A percentile compares a stretch with the other conserved stretches of the same genome.
These are phyloP conservation scores for Caiman crocodilus DNA, from an alignment of 2,797 vertebrate genomes.

Conservation along the genomic window DNA sequence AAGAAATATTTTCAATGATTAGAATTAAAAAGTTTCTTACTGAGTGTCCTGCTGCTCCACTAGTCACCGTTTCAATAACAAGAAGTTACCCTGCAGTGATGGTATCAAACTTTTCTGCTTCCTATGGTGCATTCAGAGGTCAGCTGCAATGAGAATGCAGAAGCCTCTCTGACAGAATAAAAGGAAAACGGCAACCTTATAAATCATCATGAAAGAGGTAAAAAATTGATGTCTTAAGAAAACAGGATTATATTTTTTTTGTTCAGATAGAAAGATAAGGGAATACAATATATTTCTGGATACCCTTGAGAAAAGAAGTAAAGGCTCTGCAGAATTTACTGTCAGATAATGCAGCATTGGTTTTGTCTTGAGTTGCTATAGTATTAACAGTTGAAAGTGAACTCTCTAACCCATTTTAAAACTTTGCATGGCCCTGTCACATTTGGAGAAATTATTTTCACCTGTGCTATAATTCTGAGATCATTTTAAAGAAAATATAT, in stretches of 20 bases:
- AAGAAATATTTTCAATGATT: conserved; percentile 20
- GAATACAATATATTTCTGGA: conserved; percentile 34
- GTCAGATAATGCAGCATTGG: neutral
- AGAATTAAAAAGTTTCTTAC: conserved; percentile 41
- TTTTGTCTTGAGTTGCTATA: neutral
- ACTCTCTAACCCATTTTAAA: neutral
- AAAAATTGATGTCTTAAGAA: conserved; percentile 44
- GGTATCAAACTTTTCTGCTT: conserved; percentile 55
- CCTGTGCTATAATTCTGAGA: neutral
- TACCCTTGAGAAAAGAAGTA: conserved; percentile 16
- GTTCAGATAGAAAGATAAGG: conserved; percentile 26
- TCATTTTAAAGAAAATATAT: neutral
- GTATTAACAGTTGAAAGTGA: neutral
- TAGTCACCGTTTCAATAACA: conserved; percentile 45
- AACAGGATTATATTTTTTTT: conserved; percentile 11
- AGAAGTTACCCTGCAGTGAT: conserved; percentile 38
- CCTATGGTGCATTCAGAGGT: conserved; percentile 24
- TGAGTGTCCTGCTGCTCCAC: neutral
- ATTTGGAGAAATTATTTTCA: conserved; percentile 9
- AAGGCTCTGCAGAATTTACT: neutral
- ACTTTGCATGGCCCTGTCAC: neutral
- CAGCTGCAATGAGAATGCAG: conserved; percentile 33
- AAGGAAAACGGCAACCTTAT: conserved; percentile 39
- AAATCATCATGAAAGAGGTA: neutral
- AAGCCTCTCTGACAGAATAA: conserved; percentile 10